Evolutionary conservation across 1,140 invertebrate species (phyloP), one percentile per base, ranked within the genome.

Genomic region (Acromyrmex echinatior): DNA sequence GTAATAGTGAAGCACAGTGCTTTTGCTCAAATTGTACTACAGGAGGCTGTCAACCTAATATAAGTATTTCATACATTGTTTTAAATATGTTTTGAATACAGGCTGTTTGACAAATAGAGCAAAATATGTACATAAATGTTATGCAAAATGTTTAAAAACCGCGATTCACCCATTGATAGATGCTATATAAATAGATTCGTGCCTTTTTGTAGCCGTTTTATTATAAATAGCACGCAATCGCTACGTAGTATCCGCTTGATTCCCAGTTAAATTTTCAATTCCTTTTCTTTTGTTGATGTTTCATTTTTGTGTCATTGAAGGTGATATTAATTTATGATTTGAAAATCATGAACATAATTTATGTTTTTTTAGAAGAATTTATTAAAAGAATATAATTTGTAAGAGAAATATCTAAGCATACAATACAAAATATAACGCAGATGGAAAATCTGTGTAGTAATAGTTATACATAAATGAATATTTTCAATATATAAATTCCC

Each of bases 1-100:
- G 39, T 74, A 84, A 74, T 84, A 76, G 31, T 84, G 28, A 84
- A 62, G 70, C 80, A 84, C 80, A 76, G 7, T 74, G 80, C 56
- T 84, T 84, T 84, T 84, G 80, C 80, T 84, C 80, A 84, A 84
- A 84, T 51, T 76, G 25, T 84, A 84, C 16, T 39, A 84, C 51
- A 71, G 53, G 53, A 28, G 68, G 80, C 80, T 82, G 80, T 84
- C 56, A 84, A 84, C 63, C 6, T 74, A 74, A 82, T 74, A 84
- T 74, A 84, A 84, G 21, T 84, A 74, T 76, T 84, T 76, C 68
- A n/a, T 76, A 84, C n/a, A 18, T 49, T 82, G 80, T 82, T 74
- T 82, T 31, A 60, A 74, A 31, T 73, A 80, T 70, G 39, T 28
- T 70, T 70, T 70, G 39, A 70, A 70, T 45, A 81, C 35, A 74